Evolutionary conservation across 1,140 invertebrate species (phyloP), one percentile per base, ranked within the genome.

Genomic region (Drosophila suzukii): DNA sequence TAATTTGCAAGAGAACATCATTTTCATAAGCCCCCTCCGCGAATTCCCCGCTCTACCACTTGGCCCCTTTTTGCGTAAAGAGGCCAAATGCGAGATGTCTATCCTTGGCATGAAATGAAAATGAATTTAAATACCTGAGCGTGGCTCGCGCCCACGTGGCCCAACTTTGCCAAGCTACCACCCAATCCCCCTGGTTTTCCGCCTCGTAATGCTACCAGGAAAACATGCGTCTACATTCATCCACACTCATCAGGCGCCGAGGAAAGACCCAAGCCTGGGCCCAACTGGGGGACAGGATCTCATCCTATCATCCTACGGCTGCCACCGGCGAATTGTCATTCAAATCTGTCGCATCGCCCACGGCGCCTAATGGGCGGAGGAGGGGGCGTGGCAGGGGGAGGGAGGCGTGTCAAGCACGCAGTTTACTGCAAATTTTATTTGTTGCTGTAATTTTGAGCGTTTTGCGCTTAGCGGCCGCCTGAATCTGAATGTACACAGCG

Each of bases 111-210:
- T 39, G 67, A 36, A 61, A 83, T 72, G 73, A 67, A 78, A 86
- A 89, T 86, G 82, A 86, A 86, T 86, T 86, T 88, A 83, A 86
- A 86, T 83, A 83, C 79, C 83, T 77, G 71, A 60, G 62, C 75
- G 75, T 30, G 60, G 15, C 39, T 38, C 30, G 54, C 44, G 77
- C 57, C 75, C 38, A 44, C 55, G 41, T 13, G 39, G 54, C 10
- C 36, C 49, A 38, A 11, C 20, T n/a, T 30, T n/a, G 32, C n/a
- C 30, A 10, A 4, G 6, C 43, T 20, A 8, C 20, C 15, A 8
- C n/a, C 44, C 62, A 43, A 12, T 8, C 11, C 32, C 53, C n/a
- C 32, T 38, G 30, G 17, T 39, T 65, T 63, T 75, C 51, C 72
- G 24, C 36, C 39, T 44, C 46, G 65, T 75, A 55, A 57, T 54